phyloP scores from a whole-genome alignment of 2,888 invertebrate species.

The Onchidella celtica region DNA sequence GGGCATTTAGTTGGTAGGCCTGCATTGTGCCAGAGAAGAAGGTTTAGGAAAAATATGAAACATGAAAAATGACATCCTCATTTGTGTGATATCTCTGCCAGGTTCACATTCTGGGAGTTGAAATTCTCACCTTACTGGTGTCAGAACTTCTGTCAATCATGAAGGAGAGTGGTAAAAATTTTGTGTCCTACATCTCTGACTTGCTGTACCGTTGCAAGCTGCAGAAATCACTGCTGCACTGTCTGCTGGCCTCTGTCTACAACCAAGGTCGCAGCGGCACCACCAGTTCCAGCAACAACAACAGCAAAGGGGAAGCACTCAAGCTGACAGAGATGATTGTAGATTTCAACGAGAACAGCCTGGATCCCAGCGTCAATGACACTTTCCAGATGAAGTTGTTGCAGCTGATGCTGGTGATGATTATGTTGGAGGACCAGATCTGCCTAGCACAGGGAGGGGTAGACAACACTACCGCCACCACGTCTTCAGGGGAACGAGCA shows the following conservation, averaged over 20 bases:
- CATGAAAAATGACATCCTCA: too few species aligned
- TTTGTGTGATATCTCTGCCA: too few species aligned
- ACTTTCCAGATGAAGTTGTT: conserved; percentile 78
- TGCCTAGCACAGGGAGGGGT: conserved; percentile 66
- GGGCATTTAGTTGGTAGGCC: too few species aligned
- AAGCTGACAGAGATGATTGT: conserved; percentile 88
- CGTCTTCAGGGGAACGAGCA: conserved; percentile 10
- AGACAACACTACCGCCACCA: neutral
- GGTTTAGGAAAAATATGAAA: too few species aligned
- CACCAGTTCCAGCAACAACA: conserved; percentile 11
- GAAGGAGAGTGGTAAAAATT: conserved; percentile 88
- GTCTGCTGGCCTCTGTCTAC: conserved; percentile 88
- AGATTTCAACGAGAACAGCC: conserved; percentile 84
- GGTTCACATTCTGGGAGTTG: conserved; percentile 85
- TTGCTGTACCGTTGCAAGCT: conserved; percentile 87
- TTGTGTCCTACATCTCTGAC: conserved; percentile 89
- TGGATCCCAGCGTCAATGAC: conserved; percentile 73
- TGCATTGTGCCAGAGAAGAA: too few species aligned
- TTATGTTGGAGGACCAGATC: conserved; percentile 88
- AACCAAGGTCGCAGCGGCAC: conserved; percentile 70
- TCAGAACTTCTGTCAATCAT: conserved; percentile 88
- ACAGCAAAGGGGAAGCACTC: neutral
- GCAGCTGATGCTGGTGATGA: conserved; percentile 86
- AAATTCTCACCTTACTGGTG: conserved; percentile 87
- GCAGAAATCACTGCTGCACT: conserved; percentile 91